Evolutionary conservation across 2,888 invertebrate species (phyloP).

Genomic region (Xestia rhomboidea): DNA sequence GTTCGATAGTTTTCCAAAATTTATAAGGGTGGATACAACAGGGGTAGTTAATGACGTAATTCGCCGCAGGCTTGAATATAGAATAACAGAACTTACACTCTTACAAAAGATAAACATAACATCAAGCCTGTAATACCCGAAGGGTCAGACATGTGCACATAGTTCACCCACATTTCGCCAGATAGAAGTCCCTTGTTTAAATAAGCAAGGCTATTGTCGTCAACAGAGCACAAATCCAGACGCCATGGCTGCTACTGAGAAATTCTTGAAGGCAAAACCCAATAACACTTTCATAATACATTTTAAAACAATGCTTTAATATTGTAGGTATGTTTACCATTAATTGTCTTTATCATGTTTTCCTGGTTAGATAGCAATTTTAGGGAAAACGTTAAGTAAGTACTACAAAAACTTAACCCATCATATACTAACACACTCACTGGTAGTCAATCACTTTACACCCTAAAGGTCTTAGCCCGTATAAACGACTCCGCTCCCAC

Average conservation of each 20-base stretch:
- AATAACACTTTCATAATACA: neutral
- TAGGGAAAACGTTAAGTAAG: neutral
- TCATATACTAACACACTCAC: too few species aligned
- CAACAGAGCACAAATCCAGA: neutral
- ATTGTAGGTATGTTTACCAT: too few species aligned
- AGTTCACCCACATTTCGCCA: neutral
- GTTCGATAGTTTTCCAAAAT: neutral
- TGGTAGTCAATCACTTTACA: too few species aligned
- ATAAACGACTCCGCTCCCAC: too few species aligned
- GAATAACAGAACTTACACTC: neutral
- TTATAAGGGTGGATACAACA: slow-evolving; percentile 10
- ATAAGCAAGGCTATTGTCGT: too few species aligned
- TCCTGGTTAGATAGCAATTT: neutral
- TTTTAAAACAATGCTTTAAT: neutral
- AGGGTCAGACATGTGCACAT: neutral
- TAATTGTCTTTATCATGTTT: neutral
- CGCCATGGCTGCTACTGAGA: neutral
- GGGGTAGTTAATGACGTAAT: slow-evolving; percentile 47
- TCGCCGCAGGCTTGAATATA: neutral
- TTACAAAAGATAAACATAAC: neutral
- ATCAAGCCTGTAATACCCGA: neutral
- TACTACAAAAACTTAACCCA: too few species aligned
- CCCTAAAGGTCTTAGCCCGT: too few species aligned
- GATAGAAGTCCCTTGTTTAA: neutral
- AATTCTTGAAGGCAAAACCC: neutral